These are phyloP conservation scores for Drosophila bifasciata DNA, from an alignment of 1,140 invertebrate species.

Conservation along the genomic window DNA sequence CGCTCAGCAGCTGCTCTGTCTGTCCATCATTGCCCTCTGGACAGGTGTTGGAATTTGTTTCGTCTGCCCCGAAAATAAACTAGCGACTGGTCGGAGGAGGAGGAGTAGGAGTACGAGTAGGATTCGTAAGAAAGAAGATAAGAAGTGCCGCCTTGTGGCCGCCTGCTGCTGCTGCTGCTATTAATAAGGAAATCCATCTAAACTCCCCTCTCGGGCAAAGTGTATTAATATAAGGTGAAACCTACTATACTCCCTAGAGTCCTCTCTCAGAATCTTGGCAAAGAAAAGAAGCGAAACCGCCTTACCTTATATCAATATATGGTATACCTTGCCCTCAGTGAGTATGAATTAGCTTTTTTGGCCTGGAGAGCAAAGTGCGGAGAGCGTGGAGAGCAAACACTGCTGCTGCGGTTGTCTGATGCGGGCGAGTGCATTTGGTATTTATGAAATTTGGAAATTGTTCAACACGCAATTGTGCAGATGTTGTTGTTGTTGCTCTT, in stretches of 20 bases:
- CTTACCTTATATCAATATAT: neutral
- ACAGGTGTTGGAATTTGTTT: constrained; percentile 62
- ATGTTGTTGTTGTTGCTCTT: constrained; percentile 44
- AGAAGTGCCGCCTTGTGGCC: constrained; percentile 32
- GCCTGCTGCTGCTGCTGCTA: constrained; percentile 31
- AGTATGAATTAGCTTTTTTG: constrained; percentile 10
- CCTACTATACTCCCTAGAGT: no score
- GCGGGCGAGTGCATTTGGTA: constrained; percentile 75
- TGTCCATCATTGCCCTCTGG: constrained; percentile 26
- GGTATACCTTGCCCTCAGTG: constrained; percentile 12
- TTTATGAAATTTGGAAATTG: constrained; percentile 76
- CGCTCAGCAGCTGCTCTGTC: constrained; percentile 27
- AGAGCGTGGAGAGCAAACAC: no score
- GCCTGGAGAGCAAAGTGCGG: constrained; percentile 1
- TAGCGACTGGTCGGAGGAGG: constrained; percentile 12
- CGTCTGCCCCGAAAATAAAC: constrained; percentile 21
- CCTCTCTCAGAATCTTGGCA: neutral
- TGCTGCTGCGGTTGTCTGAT: constrained; percentile 35
- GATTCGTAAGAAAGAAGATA: constrained; percentile 13
- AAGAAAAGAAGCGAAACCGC: neutral
- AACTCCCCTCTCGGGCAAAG: neutral
- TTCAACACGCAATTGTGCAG: constrained; percentile 76
- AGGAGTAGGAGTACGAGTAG: neutral
- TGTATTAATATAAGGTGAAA: no score
- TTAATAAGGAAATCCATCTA: constrained; percentile 12